Percentiles rank a stretch among this genome's conserved stretches.
Evolutionary conservation across 1,140 invertebrate species (phyloP).

Genomic region (Ceratina japonica): DNA sequence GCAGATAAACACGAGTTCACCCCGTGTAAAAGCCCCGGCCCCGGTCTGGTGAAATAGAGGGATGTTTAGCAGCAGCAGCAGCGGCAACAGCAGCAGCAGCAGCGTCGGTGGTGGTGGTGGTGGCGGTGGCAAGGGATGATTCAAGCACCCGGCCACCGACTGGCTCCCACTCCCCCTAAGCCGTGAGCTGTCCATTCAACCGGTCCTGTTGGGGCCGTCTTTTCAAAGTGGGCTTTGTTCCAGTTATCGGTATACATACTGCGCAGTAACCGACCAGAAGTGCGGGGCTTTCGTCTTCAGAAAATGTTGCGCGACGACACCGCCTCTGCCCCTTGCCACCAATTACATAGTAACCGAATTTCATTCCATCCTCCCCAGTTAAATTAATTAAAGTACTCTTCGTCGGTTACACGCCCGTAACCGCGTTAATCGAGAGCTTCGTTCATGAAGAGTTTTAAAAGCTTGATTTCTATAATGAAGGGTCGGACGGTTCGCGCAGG

Average conservation of each 20-base stretch:
- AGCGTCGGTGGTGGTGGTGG: too few relatives aligned
- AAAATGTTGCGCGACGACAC: conserved; percentile 1
- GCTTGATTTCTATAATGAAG: too few relatives aligned
- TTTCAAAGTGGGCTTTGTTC: conserved; percentile 45
- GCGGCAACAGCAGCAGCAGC: conserved; percentile 26
- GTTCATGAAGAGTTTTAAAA: too few relatives aligned
- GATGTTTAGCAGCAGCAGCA: conserved; percentile 49
- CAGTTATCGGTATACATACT: conserved; percentile 34
- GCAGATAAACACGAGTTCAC: conserved; percentile 50
- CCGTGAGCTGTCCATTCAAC: conserved; percentile 56
- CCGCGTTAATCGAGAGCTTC: too few relatives aligned
- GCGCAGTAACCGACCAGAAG: conserved; percentile 24
- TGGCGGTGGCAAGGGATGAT: conserved; percentile 47
- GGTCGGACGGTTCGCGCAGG: too few relatives aligned
- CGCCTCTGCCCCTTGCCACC: too few relatives aligned
- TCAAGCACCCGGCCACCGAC: conserved; percentile 52
- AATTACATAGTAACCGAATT: background rate
- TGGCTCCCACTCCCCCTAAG: conserved; percentile 47
- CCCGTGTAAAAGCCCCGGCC: conserved; percentile 28
- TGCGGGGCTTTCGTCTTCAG: conserved; percentile 4
- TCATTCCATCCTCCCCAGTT: background rate
- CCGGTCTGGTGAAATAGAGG: conserved; percentile 41
- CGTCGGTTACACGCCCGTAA: too few relatives aligned
- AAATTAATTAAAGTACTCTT: too few relatives aligned
- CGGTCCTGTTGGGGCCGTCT: conserved; percentile 35